A percentile compares a stretch with the other conserved stretches of the same genome.
These are phyloP conservation scores for Phalacrocorax aristotelis DNA, from an alignment of 2,113 vertebrate species.

Conservation along the genomic window DNA sequence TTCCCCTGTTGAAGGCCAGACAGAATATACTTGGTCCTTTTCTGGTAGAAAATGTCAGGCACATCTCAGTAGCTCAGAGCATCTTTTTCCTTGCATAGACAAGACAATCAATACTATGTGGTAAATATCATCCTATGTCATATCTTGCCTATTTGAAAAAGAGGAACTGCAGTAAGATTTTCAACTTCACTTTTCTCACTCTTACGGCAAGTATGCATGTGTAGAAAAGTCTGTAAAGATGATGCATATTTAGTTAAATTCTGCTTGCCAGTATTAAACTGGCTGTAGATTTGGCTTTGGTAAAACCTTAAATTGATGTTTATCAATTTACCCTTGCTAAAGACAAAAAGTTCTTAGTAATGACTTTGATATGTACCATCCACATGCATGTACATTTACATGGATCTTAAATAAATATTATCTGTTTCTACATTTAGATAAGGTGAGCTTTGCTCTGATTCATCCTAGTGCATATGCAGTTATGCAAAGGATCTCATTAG, in stretches of 20 bases:
- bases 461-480: neutral
- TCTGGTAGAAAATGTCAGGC: neutral
- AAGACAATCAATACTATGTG: neutral
- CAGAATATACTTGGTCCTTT: neutral
- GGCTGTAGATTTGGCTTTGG: neutral
- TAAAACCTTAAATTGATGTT: neutral
- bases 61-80: neutral
- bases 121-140: neutral
- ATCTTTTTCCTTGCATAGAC: neutral
- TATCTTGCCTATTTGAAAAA: neutral
- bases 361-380: neutral
- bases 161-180: neutral
- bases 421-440: neutral
- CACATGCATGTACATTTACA: neutral
- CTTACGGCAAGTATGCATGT: neutral
- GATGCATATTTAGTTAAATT: neutral
- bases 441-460: neutral
- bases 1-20: neutral
- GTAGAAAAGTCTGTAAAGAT: neutral
- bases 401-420: neutral
- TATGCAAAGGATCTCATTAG: neutral
- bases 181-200: neutral
- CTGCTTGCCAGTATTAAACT: neutral
- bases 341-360: neutral
- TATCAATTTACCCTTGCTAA: neutral